These are phyloP conservation scores for Oenanthe oenanthe DNA, from an alignment of 2,113 vertebrate genomes.

Conservation along the genomic window DNA sequence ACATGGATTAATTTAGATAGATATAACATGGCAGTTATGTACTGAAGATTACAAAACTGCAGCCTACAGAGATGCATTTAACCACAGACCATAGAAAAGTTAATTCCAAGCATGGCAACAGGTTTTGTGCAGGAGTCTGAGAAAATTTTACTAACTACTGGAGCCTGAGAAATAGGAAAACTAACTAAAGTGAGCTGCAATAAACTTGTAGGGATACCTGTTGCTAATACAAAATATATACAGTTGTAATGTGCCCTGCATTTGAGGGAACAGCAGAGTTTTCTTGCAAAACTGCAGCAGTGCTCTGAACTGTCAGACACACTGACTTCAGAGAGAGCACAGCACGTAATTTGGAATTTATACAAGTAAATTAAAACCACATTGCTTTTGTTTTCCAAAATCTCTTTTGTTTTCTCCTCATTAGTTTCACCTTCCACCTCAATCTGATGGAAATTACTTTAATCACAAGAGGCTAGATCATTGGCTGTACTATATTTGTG, in stretches of 20 bases:
- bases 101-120: fast-evolving
- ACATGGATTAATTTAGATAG: fast-evolving
- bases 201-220: not conserved
- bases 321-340: not conserved
- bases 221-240: not conserved
- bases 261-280: not conserved
- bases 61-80: not conserved
- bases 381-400: slow-evolving; percentile 5
- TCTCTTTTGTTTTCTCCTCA: slow-evolving; percentile 10
- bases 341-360: not conserved
- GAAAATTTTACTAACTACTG: not conserved
- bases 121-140: not conserved
- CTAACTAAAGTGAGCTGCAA: not conserved
- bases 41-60: not conserved
- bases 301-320: not conserved
- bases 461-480: not conserved
- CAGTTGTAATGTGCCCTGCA: not conserved
- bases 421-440: slow-evolving; percentile 13
- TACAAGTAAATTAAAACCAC: slow-evolving; percentile 33
- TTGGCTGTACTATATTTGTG: not conserved
- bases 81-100: not conserved
- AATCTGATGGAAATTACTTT: not conserved
- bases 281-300: not conserved
- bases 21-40: not conserved
- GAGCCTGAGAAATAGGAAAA: not conserved